Conservation (phyloP, 2,888 invertebrate species). For the Ochlodes sylvanus region DNA sequence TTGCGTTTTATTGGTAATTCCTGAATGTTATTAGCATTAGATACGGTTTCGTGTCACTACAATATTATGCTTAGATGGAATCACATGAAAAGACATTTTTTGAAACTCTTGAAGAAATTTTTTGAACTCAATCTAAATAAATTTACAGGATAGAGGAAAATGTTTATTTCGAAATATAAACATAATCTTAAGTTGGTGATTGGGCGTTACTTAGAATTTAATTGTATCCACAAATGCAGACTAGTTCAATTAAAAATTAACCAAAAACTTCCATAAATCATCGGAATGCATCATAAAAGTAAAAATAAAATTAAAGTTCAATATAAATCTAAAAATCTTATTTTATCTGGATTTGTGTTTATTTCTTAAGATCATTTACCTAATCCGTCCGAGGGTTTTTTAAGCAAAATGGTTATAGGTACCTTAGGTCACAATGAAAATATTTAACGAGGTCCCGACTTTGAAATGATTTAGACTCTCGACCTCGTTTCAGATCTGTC, state of each 20-base stretch:
- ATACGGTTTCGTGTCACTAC: neutral
- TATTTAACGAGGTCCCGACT: slow-evolving; percentile 32
- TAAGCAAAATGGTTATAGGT: neutral
- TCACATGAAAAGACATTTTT: no score
- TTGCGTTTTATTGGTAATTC: slow-evolving; percentile 11
- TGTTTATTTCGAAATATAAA: no score
- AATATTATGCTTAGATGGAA: neutral
- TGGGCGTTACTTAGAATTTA: no score
- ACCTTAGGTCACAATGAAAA: slow-evolving; percentile 12
- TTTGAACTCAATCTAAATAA: no score
- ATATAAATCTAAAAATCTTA: no score
- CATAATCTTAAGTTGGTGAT: no score
- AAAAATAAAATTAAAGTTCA: no score
- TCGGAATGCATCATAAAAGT: no score
- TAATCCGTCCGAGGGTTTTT: slow-evolving; percentile 7
- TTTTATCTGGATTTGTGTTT: neutral
- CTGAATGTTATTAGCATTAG: neutral
- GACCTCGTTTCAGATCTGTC: slow-evolving; percentile 21
- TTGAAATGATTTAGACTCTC: slow-evolving; percentile 29
- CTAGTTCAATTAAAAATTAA: neutral
- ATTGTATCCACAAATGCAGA: no score
- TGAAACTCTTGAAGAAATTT: no score
- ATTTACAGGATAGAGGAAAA: no score
- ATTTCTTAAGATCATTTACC: slow-evolving; percentile 3
- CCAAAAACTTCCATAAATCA: neutral